Evolutionary conservation across 2,797 vertebrate genomes (phyloP), one percentile per base, ranked within the genome.

Genomic region (Hippoglossus hippoglossus): DNA sequence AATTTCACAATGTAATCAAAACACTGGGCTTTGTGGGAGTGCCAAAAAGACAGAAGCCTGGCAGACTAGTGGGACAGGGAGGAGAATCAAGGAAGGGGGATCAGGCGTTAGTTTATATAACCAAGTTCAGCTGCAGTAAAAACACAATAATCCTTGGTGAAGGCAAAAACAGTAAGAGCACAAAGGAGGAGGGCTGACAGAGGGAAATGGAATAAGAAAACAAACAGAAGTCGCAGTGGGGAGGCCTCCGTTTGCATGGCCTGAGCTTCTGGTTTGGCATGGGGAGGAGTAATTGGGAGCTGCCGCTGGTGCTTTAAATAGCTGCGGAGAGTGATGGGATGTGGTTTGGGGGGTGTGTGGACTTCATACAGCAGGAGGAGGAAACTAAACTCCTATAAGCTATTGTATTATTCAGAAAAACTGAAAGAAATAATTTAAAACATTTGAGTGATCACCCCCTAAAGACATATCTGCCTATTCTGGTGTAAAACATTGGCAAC

Each of bases 1-100:
- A 28, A 68, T 92, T 92, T 87, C 87, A 89, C 83, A 87, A 47
- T 80, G 85, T 91, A 89, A 90, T 91, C 77, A 90, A 86, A 89
- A 89, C 84, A 89, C 58, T 71, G 50, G 67, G 70, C 76, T 89
- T 82, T 84, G 83, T 84, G 75, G 76, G 82, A 84, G 73, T 44
- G 24, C 64, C 31, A 34, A 59, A 52, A 83, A 81, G 65, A 87
- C 18, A 74, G 72, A 36, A 82, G 81, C 59, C 69, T 75, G 73
- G 82, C 83, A 80, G 68, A 80, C 75, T 34, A 53, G 59, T 60
- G 69, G 71, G 67, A 77, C 66, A 51, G 41, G 61, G 56, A 57
- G 63, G 50, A 78, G 76, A 79, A 77, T 59, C 28, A 68, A 80
- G 72, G 58, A 71, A 67, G 64, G 34, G 73, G 67, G 56, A 63